Evolutionary conservation across 2,888 invertebrate genomes (phyloP), one percentile per base, ranked within the genome.

Genomic region (Rhagophthalmus giganteus): DNA sequence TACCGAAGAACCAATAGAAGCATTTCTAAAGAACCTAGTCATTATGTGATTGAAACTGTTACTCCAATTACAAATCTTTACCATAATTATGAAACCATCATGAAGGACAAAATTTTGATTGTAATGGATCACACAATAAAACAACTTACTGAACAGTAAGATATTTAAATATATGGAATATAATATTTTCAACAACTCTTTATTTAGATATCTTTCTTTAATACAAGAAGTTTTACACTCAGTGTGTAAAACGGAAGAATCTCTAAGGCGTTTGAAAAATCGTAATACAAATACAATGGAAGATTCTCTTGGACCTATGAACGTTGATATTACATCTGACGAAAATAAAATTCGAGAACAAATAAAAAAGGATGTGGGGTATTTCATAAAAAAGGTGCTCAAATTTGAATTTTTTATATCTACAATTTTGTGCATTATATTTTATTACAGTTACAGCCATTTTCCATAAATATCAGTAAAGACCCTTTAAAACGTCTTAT

Each of bases 321-420:
- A 76, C 85, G 57, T 85, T 84, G 14, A 71, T 48, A 66, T 64
- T 28, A 66, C 68, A 35, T 68, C 71, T 15, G 97, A 97, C 69
- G 96, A 96, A 70, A 93, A 94, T 70, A 98, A 97, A 77, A 97
- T 97, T 68, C 81, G 95, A 31, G 79, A 89, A 48, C 97, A 97
- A 72, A 80, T 97, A 20, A 85, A 87, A 61, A 83, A 94, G 11
- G 97, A 97, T 76, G 90, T 94, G 1, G 79, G 81, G 30, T 81
- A 83, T 57, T 95, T 90, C 73, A 81, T 83, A 5, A 20, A 20
- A 20, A 7, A 3, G 20, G 20, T 20, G 7, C 7, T 5, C 7
- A 20, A 20, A 20, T 3, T 3, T 5, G 3, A 20, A 5, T 5
- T 20, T 20, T 20, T 20, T 20, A 20, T 5, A 20, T 20, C 7